phyloP scores from a whole-genome alignment of 2,797 vertebrate species.

The Octomys mimax region DNA sequence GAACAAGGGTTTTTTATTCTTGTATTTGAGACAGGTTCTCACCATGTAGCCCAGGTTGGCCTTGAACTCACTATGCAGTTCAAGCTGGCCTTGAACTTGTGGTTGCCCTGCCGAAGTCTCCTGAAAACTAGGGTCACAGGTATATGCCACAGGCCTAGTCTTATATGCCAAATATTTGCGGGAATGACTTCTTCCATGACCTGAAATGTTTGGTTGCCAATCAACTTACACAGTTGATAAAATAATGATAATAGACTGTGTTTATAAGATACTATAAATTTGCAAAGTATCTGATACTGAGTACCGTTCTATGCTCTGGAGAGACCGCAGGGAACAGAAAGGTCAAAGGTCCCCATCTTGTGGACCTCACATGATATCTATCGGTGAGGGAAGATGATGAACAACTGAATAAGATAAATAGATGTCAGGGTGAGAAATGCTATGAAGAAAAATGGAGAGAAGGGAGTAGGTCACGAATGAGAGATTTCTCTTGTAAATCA shows the following conservation, averaged over 20 bases:
- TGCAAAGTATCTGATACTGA: slow-evolving; percentile 12
- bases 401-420: not conserved
- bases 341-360: not conserved
- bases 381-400: not conserved
- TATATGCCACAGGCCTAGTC: not conserved
- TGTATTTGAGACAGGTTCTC: not conserved
- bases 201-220: slow-evolving; percentile 50
- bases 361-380: not conserved
- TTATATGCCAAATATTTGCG: slow-evolving; percentile 56
- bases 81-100: not conserved
- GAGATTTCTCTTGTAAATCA: slow-evolving; percentile 42
- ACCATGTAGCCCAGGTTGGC: not conserved
- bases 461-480: not conserved
- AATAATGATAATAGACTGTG: slow-evolving; percentile 45
- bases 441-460: not conserved
- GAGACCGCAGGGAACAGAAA: not conserved
- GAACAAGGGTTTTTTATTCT: not conserved
- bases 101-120: not conserved
- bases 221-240: slow-evolving; percentile 57
- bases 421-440: not conserved
- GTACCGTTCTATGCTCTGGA: not conserved
- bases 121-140: not conserved
- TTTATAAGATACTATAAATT: slow-evolving; percentile 15
- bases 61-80: not conserved
- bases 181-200: slow-evolving; percentile 36